Base-by-base conservation (phyloP, 2,888 invertebrate genomes). In the Lithophane semibrunnea region DNA sequence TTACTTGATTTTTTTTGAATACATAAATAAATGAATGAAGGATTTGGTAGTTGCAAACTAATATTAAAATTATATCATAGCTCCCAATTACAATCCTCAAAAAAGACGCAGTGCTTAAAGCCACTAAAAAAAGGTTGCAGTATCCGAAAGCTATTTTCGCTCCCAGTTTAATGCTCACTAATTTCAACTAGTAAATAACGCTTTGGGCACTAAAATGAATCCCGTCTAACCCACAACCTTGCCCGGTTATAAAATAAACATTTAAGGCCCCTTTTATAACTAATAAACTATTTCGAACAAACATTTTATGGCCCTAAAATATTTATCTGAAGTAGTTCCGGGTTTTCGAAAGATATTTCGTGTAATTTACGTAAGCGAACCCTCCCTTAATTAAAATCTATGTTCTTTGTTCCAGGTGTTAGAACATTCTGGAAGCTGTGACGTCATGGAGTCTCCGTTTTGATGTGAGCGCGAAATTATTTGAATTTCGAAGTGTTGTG, bases 371-470 rank as follows among this genome's bases (percentile, higher is more conserved):
- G 76, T 67, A 65, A 63, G 71, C 68, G 66, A 77, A 75, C 82
- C 78, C 77, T 74, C 21, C 81, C 52, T 77, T 83, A 86, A 86
- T 88, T 88, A 87, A 83, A 87, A 90, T 90, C 87, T 89, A 84
- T 90, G 90, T 92, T 89, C 86, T 92, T 95, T 94, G 93, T 95
- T 94, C 64, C 94, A 94, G 95, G 92, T 93, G 88, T 80, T 78
- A 79, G 73, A 79, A 85, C 80, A 72, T 75, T 84, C 73, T 84
- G 80, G 82, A 80, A 86, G 61, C 75, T 74, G 82, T 80, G 85
- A 88, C 85, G 82, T 82, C 85, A 84, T 85, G 84, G 85, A 85
- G 82, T 82, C 79, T 83, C 66, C 80, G 80, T 81, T 82, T 73
- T 79, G 60, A 81, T 85, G 79, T 80, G 79, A 79, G 68, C 73